These are phyloP conservation scores for Oncorhynchus keta DNA, from an alignment of 2,113 vertebrate species.

Conservation along the genomic window DNA sequence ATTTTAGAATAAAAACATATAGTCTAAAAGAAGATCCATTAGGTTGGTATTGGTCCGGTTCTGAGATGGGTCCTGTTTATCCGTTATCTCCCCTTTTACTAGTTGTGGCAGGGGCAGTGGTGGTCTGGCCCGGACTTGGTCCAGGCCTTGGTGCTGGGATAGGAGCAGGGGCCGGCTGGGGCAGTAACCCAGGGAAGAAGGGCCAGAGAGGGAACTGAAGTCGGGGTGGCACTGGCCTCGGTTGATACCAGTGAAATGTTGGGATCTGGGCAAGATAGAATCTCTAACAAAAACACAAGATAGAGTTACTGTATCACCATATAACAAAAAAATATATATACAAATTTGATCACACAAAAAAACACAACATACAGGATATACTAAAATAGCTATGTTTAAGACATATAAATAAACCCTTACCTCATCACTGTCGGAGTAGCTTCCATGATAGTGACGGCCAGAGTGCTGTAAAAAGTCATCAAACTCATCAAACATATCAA, in stretches of 20 bases:
- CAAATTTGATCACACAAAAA: background rate
- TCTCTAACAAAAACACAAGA: slow-evolving; percentile 20
- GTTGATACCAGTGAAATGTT: background rate
- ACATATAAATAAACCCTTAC: too few relatives aligned
- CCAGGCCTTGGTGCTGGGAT: background rate
- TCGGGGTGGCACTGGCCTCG: background rate
- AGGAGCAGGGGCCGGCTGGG: slow-evolving; percentile 9
- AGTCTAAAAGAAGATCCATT: background rate
- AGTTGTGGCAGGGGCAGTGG: background rate
- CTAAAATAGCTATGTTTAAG: background rate
- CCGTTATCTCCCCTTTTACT: slow-evolving; percentile 47
- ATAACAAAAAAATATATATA: background rate
- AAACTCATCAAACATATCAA: background rate
- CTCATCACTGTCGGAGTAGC: too few relatives aligned
- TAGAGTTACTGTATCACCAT: background rate
- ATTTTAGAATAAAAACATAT: background rate
- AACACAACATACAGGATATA: background rate
- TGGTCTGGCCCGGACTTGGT: background rate
- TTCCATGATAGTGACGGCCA: too few relatives aligned
- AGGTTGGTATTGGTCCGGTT: background rate
- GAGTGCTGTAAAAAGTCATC: too few relatives aligned
- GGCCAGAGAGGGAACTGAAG: slow-evolving; percentile 13
- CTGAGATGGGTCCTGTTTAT: slow-evolving; percentile 4
- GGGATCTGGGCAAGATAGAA: background rate
- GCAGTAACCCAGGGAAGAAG: slow-evolving; percentile 33